A percentile compares a stretch with the other conserved stretches of the same genome.
Evolutionary conservation across 2,797 vertebrate genomes (phyloP).

Genomic region (Cryptoblepharus egeriae): DNA sequence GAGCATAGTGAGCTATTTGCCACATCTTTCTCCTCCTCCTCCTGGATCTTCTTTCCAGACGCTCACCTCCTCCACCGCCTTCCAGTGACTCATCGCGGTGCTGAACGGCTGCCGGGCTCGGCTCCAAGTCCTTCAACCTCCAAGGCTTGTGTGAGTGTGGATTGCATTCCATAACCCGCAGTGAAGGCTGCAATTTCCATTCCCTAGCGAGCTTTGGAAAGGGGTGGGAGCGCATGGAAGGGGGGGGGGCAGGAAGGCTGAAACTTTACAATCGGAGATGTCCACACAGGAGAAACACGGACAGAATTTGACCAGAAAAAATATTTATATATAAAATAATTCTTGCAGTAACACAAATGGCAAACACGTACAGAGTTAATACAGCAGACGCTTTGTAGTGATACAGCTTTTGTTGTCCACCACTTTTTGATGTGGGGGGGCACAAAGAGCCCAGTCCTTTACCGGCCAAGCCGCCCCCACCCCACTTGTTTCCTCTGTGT

Average conservation of each 20-base stretch:
- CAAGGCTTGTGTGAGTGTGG: not conserved
- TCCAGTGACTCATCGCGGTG: not conserved
- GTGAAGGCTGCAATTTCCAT: not conserved
- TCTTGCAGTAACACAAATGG: not conserved
- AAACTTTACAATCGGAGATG: not conserved
- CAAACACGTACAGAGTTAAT: not conserved
- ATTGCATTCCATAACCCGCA: not conserved
- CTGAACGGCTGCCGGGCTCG: conserved; percentile 1
- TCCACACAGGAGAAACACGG: too few species aligned
- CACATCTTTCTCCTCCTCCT: not conserved
- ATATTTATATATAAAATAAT: not conserved
- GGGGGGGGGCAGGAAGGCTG: not conserved
- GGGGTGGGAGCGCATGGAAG: not conserved
- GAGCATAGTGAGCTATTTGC: not conserved
- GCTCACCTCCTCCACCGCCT: not conserved
- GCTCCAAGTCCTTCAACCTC: not conserved
- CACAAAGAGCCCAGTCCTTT: not conserved
- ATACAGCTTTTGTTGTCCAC: too few species aligned
- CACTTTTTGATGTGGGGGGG: not conserved
- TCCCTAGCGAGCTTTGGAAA: not conserved
- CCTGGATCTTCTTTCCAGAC: conserved; percentile 14
- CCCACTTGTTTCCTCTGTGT: not conserved
- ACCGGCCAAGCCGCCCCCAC: not conserved
- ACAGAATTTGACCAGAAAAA: not conserved
- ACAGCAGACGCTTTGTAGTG: not conserved